Conservation (phyloP, 2,113 vertebrate species). For the Rhadina sibilatrix region DNA sequence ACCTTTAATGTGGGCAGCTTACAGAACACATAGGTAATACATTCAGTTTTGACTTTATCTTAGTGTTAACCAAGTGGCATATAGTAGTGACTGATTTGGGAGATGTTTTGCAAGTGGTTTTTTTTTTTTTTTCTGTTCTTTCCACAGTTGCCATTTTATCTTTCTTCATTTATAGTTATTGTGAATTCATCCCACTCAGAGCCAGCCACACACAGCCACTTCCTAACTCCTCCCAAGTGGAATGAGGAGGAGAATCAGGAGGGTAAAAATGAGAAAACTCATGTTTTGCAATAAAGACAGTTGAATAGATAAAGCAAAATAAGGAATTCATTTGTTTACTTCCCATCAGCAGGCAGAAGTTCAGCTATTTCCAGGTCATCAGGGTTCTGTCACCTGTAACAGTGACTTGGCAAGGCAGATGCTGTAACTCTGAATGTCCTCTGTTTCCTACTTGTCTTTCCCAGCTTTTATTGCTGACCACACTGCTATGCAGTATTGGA, state of each 20-base stretch:
- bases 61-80: neutral
- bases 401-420: neutral
- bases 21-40: slow-evolving; percentile 94
- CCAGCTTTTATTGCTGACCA: neutral
- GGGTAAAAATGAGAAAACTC: neutral
- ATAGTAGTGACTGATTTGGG: neutral
- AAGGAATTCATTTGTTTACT: neutral
- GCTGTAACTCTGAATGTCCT: neutral
- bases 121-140: neutral
- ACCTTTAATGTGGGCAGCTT: slow-evolving; percentile 98
- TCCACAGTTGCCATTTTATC: neutral
- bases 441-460: neutral
- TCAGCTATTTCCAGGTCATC: neutral
- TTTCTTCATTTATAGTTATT: neutral
- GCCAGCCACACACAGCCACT: neutral
- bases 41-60: neutral
- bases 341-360: neutral
- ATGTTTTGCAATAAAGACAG: neutral
- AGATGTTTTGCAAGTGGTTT: neutral
- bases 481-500: accelerated
- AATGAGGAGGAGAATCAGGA: neutral
- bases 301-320: neutral
- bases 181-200: neutral
- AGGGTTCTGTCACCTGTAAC: accelerated
- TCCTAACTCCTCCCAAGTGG: accelerated